Base-by-base conservation (phyloP, 2,113 vertebrate genomes). In the Hydropotes inermis region DNA sequence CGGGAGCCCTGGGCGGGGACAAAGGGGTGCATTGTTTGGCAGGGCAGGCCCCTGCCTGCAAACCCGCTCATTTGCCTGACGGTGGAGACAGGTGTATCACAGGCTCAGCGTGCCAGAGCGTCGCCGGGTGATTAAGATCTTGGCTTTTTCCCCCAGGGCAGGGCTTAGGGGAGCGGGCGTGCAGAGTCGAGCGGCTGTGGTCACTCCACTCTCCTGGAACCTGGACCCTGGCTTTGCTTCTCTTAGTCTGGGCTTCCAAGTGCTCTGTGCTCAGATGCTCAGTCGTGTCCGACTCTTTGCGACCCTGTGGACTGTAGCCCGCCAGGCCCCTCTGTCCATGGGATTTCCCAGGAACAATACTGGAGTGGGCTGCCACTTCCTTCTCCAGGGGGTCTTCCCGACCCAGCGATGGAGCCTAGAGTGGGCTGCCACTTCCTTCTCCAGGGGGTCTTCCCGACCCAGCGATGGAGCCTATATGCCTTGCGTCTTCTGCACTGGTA, bases 41-140 rank as follows among this genome's bases (percentile, higher is more conserved):
- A 47, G 98, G 99, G 98, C 99, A 99, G 99, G 99, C 98, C 99
- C 97, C 98, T 99, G 99, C 99, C 98, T 99, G 99, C 27, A 95
- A 94, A 78, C 67, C 86, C 70, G 76, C 97, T 98, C 97, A 95
- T 98, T 98, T 99, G 99, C 99, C 99, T 99, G 99, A 98, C 85
- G 98, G 98, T 98, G 96, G 98, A 99, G 99, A 99, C 99, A 99
- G 99, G 99, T 99, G 99, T 99, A 99, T 99, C 99, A 98, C 98
- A 98, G 96, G 5, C 98, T 99, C 98, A 97, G 99, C 99, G 99
- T 99, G 99, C 99, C 97, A 98, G 96, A 99, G 94, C 74, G 27
- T 52, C 2, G 98, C 98, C 89, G 98, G 84, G 12, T 81, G 97
- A 98, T 98, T 97, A 92, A 83, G 95, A 98, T 94, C 96, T 96